Evolutionary conservation across 2,888 invertebrate species (phyloP), one percentile per base, ranked within the genome.

Genomic region (Meganola albula): DNA sequence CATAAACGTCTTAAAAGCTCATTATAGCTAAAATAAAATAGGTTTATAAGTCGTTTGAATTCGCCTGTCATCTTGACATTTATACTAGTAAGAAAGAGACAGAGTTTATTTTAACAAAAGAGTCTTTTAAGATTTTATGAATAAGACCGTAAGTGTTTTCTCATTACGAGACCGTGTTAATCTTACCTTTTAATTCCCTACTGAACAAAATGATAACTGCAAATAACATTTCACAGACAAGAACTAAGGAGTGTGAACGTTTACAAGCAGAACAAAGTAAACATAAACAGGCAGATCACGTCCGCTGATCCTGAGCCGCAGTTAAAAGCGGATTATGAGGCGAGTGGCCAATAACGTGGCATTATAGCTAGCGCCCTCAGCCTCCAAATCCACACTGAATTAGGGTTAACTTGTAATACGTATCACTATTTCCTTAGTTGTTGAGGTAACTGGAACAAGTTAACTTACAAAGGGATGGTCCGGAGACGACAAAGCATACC

Each of bases 321-420:
- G 74, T 83, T 84, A 83, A 82, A 84, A 74, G 74, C 72, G 82
- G 82, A 84, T 85, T 83, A 83, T 74, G 79, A 74, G 74, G 58
- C 55, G 71, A 74, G 74, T 70, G 74, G 73, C 79, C 82, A 79
- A 80, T 79, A 79, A 76, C 74, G 65, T 54, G 58, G 73, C 67
- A 58, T 60, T 72, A 72, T 70, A 44, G 24, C 27, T 29, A 32
- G 40, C 57, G 61, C 60, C 44, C 49, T 51, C 53, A n/a, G 8
- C 8, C 52, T 58, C 66, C 69, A 74, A 76, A 74, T 66, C 74
- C 64, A 63, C 55, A 43, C 52, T 56, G 54, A 64, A 65, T 63
- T 50, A 59, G 58, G 62, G 58, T 68, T 66, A 65, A 65, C 63
- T 39, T 67, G 56, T 44, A 42, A 34, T 39, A 43, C 35, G 39